Evolutionary conservation across 2,113 vertebrate genomes (phyloP).

Genomic region (Telmatochromis brichardi): DNA sequence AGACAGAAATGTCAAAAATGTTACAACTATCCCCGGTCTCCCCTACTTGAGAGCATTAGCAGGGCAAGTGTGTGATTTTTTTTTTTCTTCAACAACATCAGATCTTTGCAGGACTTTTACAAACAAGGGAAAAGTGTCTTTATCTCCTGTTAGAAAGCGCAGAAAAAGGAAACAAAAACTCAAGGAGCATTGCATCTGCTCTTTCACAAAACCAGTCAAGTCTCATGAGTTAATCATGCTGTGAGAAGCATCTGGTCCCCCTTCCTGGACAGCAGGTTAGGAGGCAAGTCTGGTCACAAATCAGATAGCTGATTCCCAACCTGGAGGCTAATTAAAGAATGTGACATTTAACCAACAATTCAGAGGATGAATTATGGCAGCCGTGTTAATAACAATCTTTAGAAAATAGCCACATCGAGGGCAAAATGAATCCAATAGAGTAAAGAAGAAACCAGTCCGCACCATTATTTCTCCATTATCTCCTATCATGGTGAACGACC

Average conservation of each 20-base stretch:
- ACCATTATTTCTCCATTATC: neutral
- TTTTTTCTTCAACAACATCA: neutral
- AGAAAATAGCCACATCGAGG: neutral
- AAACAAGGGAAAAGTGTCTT: neutral
- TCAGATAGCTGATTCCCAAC: slow-evolving; percentile 11
- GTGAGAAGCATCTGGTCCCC: slow-evolving; percentile 31
- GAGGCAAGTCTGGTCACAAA: neutral
- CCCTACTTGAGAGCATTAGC: neutral
- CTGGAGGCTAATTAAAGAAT: slow-evolving; percentile 28
- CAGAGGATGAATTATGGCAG: neutral
- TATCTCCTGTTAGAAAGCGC: neutral
- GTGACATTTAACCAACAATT: slow-evolving; percentile 25
- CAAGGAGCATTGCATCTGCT: neutral
- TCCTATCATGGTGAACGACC: neutral
- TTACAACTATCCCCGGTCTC: too few species aligned
- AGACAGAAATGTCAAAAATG: too few species aligned
- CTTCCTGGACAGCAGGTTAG: neutral
- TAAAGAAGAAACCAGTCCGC: neutral
- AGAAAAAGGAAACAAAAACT: neutral
- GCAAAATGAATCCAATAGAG: neutral
- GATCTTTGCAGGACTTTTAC: neutral
- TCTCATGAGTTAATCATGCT: neutral
- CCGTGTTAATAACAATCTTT: neutral
- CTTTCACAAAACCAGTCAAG: neutral
- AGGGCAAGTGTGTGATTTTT: neutral